Percentiles rank a stretch among this genome's conserved stretches.
Conservation (phyloP, 2,113 vertebrate species). For the Hystrix cristata region DNA sequence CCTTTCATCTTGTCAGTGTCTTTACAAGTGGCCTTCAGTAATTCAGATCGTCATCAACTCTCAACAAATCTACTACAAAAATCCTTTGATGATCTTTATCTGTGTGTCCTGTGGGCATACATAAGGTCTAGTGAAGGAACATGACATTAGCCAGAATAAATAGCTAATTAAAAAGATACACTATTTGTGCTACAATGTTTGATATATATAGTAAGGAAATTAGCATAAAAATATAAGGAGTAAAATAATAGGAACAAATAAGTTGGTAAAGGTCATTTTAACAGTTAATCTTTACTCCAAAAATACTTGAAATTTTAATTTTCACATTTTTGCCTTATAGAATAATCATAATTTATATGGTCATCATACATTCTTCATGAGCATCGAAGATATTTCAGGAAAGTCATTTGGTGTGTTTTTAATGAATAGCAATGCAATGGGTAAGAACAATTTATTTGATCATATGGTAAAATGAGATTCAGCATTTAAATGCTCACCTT, state of each 20-base stretch:
- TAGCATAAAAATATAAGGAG: not conserved
- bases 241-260: not conserved
- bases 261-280: not conserved
- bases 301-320: slow-evolving; percentile 17
- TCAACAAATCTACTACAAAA: not conserved
- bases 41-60: not conserved
- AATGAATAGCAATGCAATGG: slow-evolving; percentile 99
- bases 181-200: not conserved
- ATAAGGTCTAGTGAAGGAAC: not conserved
- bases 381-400: slow-evolving; percentile 94
- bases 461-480: not conserved
- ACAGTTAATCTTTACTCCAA: not conserved
- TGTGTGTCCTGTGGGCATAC: not conserved
- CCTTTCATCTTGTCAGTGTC: not conserved
- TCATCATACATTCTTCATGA: slow-evolving; percentile 95
- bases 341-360: slow-evolving; percentile 95
- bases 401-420: slow-evolving; percentile 96
- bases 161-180: not conserved
- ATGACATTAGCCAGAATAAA: not conserved
- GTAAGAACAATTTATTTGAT: slow-evolving; percentile 85
- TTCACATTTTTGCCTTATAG: slow-evolving; percentile 77
- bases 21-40: not conserved
- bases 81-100: not conserved
- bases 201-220: not conserved
- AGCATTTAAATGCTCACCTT: not conserved